Evolutionary conservation across 2,888 invertebrate genomes (phyloP), one percentile per base, ranked within the genome.

Genomic region (Macaria notata): DNA sequence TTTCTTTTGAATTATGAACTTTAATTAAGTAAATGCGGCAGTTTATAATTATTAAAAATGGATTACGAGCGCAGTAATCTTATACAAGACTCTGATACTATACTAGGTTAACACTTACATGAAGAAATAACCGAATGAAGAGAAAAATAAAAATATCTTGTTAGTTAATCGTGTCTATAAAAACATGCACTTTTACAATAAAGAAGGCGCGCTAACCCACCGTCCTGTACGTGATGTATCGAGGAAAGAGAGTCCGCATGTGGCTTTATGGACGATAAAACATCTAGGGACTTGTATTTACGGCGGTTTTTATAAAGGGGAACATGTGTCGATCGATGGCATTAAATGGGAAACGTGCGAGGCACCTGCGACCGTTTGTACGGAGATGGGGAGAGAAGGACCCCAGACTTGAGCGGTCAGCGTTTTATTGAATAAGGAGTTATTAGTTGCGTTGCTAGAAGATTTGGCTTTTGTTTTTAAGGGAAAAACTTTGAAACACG

Each of bases 251-350:
- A 78, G 80, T 78, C 78, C 75, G 78, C 82, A 82, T 81, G 81
- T 79, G 83, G 78, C 79, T 86, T 88, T 86, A 86, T 84, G 76
- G 84, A 72, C 88, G 82, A 86, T 89, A 85, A 86, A 87, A 83
- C 78, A 79, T 81, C 79, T 76, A 81, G 80, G 80, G 83, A 79
- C 72, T 79, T 78, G 78, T 87, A 86, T 87, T 88, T 87, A 86
- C 78, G 81, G 78, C 68, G 73, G 81, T 84, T 86, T 84, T 87
- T 68, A 72, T 74, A 73, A 72, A 70, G 69, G 71, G 71, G 69
- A 76, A 72, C 77, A 77, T 76, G 71, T 72, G 68, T 64, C 63
- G 65, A 68, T 83, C 83, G 78, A 84, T 84, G 74, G 79, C 80
- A 78, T 78, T 79, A 71, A 82, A 82, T 76, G 76, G 72, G 73